Evolutionary conservation across 2,888 invertebrate species (phyloP), one percentile per base, ranked within the genome.

Genomic region (Heliconius hortense): DNA sequence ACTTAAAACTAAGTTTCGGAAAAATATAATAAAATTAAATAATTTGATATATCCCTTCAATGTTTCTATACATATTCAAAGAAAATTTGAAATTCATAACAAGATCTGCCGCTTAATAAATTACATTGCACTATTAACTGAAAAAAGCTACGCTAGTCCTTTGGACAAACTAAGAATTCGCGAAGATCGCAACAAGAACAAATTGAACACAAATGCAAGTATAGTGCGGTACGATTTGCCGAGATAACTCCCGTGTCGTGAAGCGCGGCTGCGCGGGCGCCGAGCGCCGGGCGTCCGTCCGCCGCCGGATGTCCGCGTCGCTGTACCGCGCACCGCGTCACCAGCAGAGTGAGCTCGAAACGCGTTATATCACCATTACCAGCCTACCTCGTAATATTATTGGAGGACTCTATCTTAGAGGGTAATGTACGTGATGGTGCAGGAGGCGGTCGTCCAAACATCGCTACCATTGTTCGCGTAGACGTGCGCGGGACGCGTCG

Each of bases 161-260:
- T 89, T 85, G 88, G 89, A 91, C 90, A 89, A 91, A 90, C 89
- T 85, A 90, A 92, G 93, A 92, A 92, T 92, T 92, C 88, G 89
- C 90, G 84, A 88, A 89, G 89, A 91, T 89, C 89, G 89, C 92
- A 94, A 93, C 89, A 94, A 93, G 92, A 94, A 90, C 93, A 94
- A 93, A 93, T 93, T 93, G 90, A 92, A 88, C 89, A 89, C 89
- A 88, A 91, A 91, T 89, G 91, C 90, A 89, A 91, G 91, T 91
- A 92, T 93, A 92, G 91, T 91, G 91, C 90, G 89, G 89, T 89
- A 90, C 91, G 93, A 93, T 92, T 92, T 88, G 90, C 89, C 80
- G 88, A 92, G 93, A 93, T 93, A 93, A 92, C 90, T 92, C 90
- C 90, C 87, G 90, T 88, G 90, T 86, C 84, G 89, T 85, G 86